Percentiles rank a stretch among this genome's conserved stretches.
Conservation (phyloP, 2,113 vertebrate genomes). For the Phylloscopus trochilus region DNA sequence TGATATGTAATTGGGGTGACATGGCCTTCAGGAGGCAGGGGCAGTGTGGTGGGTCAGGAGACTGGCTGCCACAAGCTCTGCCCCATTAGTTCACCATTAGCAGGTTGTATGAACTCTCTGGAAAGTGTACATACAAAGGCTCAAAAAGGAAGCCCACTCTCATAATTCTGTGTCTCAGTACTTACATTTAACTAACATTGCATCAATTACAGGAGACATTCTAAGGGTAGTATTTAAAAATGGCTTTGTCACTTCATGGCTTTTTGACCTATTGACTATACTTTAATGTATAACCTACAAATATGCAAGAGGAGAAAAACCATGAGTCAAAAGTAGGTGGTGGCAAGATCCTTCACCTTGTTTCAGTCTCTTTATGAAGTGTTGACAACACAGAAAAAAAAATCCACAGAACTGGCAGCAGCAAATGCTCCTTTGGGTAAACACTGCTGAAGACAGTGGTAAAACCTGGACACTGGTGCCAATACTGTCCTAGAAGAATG, state of each 20-base stretch:
- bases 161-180: neutral
- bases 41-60: neutral
- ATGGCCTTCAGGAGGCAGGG: neutral
- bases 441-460: neutral
- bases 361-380: neutral
- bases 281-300: neutral
- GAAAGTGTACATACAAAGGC: neutral
- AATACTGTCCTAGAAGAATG: neutral
- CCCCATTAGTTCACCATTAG: neutral
- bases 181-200: neutral
- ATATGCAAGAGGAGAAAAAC: neutral
- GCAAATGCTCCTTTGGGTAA: neutral
- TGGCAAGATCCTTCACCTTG: neutral
- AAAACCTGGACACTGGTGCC: neutral
- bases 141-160: neutral
- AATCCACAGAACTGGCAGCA: neutral
- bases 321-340: neutral
- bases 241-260: neutral
- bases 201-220: neutral
- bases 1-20: neutral
- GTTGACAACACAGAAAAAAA: neutral
- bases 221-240: neutral
- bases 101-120: neutral
- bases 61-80: neutral
- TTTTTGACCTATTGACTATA: neutral